Evolutionary conservation across 2,888 invertebrate genomes (phyloP).

Genomic region (Adelognathus sp.): DNA sequence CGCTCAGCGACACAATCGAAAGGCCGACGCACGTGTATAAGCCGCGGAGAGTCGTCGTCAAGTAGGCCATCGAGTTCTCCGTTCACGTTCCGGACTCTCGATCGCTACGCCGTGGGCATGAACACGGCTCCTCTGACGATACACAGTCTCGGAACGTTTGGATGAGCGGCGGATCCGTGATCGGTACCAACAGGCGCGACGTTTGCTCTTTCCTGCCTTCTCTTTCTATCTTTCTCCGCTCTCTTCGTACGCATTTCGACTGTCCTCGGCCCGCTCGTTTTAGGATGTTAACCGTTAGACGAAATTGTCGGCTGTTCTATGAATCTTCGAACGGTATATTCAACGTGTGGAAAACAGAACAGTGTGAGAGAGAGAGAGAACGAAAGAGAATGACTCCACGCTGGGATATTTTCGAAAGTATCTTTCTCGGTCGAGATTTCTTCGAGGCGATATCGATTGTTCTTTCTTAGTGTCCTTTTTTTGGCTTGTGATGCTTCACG

Average conservation of each 20-base stretch:
- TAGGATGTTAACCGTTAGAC: conserved; percentile 41
- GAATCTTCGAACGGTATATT: conserved; percentile 11
- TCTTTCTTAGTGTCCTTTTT: not conserved
- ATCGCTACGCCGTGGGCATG: conserved; percentile 38
- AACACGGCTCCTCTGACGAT: too few relatives aligned
- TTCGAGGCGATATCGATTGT: conserved; percentile 1
- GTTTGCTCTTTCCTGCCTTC: not conserved
- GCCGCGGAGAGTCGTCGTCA: conserved; percentile 51
- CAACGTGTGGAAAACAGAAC: not conserved
- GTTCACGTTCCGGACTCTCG: conserved; percentile 61
- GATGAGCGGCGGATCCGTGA: conserved; percentile 20
- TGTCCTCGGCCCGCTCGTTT: not conserved
- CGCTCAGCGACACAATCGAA: conserved; percentile 29
- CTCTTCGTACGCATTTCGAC: not conserved
- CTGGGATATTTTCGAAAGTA: conserved; percentile 27
- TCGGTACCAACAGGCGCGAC: conserved; percentile 26
- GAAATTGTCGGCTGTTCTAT: conserved; percentile 2
- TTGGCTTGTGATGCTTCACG: not conserved
- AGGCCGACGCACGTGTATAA: conserved; percentile 30
- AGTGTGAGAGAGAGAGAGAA: too few relatives aligned
- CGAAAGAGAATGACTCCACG: not conserved
- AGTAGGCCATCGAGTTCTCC: conserved; percentile 68
- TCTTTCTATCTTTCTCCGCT: not conserved
- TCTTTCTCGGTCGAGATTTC: not conserved
- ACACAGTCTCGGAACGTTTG: conserved; percentile 31